phyloP scores from a whole-genome alignment of 2,888 invertebrate genomes.

The Lissocephala sabroskyi region DNA sequence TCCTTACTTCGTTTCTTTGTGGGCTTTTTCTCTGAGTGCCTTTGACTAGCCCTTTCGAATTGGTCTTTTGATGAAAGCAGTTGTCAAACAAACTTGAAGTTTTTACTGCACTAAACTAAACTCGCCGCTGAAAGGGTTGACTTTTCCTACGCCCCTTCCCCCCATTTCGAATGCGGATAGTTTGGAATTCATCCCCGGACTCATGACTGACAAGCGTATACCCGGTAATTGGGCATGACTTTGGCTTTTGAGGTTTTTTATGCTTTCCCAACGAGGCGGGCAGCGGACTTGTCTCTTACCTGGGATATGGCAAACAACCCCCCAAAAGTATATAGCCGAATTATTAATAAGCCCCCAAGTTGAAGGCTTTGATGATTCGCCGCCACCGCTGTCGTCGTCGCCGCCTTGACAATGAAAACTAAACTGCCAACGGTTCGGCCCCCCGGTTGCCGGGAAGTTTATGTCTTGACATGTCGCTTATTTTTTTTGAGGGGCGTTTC shows the following conservation, averaged over 20 bases:
- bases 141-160: no score
- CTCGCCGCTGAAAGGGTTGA: conserved; percentile 34
- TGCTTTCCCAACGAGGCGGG: conserved; percentile 19
- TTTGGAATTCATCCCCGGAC: no score
- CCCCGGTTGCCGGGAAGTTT: conserved; percentile 19
- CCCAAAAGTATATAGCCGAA: conserved; percentile 13
- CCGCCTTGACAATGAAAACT: conserved; percentile 59
- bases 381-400: conserved; percentile 41
- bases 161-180: no score
- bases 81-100: conserved; percentile 38
- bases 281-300: no score
- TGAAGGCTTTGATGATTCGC: conserved; percentile 45
- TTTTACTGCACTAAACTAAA: conserved; percentile 28
- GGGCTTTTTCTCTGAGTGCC: no score
- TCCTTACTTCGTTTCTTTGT: no score
- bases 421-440: conserved; percentile 38
- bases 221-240: conserved; percentile 56
- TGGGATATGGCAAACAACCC: not conserved
- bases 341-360: conserved; percentile 57
- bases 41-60: no score
- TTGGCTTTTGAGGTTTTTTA: conserved; percentile 43
- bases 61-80: no score
- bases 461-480: conserved; percentile 39
- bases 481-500: conserved; percentile 10
- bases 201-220: no score